phyloP scores from a whole-genome alignment of 2,888 invertebrate species.

The Platynereis dumerilii region DNA sequence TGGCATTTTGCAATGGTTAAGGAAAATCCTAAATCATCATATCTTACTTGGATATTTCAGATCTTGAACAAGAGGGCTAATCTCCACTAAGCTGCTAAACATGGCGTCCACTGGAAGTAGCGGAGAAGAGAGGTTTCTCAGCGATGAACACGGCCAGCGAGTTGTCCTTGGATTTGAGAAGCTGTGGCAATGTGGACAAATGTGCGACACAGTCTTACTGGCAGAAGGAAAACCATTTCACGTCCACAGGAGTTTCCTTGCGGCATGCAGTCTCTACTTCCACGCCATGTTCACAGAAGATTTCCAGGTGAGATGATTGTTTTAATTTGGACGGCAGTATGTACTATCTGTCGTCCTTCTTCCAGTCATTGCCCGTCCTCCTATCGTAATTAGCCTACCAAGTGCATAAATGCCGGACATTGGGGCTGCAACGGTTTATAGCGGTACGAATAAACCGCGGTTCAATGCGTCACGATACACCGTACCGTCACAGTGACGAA shows the following conservation, averaged over 20 bases:
- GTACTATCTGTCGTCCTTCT: constrained; percentile 6
- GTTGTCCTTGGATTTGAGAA: constrained; percentile 40
- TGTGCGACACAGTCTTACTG: constrained; percentile 41
- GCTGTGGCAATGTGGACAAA: constrained; percentile 36
- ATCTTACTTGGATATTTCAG: too few relatives aligned
- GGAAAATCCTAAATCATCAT: too few relatives aligned
- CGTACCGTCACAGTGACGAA: too few relatives aligned
- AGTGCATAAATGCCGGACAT: too few relatives aligned
- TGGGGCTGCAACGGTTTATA: too few relatives aligned
- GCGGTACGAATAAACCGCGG: too few relatives aligned
- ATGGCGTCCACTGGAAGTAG: constrained; percentile 23
- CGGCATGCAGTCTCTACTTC: constrained; percentile 62
- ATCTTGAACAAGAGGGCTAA: too few relatives aligned
- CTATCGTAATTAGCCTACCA: too few relatives aligned
- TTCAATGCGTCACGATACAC: too few relatives aligned
- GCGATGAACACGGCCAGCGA: constrained; percentile 17
- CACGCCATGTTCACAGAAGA: constrained; percentile 63
- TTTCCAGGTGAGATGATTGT: constrained; percentile 29
- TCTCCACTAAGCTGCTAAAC: too few relatives aligned
- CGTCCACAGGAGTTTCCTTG: constrained; percentile 60
- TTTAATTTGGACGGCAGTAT: too few relatives aligned
- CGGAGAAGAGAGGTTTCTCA: constrained; percentile 18
- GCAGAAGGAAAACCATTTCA: constrained; percentile 43
- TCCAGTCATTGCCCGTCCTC: background rate
- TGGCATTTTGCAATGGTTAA: too few relatives aligned